These are phyloP conservation scores for Psittacus erithacus DNA, from an alignment of 2,113 vertebrate species.

Conservation along the genomic window DNA sequence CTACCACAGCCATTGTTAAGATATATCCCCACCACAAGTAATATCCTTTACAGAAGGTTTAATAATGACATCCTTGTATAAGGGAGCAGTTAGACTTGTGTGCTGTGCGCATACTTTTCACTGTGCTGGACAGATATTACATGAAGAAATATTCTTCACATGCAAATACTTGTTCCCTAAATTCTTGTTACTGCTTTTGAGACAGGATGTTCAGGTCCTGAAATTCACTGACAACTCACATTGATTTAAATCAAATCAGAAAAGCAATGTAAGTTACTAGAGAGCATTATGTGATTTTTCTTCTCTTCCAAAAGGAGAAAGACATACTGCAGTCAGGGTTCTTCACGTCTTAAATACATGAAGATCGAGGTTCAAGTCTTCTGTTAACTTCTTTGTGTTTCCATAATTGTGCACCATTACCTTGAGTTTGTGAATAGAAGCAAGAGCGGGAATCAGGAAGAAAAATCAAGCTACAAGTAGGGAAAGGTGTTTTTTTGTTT, in stretches of 20 bases:
- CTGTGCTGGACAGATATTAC: neutral
- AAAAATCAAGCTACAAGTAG: neutral
- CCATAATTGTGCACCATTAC: neutral
- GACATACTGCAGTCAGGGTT: neutral
- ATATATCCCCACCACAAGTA: neutral
- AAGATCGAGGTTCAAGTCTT: neutral
- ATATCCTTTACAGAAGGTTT: neutral
- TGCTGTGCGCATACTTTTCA: neutral
- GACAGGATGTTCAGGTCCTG: neutral
- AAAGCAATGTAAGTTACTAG: neutral
- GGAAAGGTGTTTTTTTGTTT: neutral
- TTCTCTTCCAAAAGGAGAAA: neutral
- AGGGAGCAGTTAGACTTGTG: neutral
- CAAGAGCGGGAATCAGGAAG: neutral
- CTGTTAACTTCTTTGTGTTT: neutral
- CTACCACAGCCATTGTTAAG: neutral
- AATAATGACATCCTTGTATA: neutral
- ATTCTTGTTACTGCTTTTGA: neutral
- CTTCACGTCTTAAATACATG: neutral
- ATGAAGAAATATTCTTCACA: neutral
- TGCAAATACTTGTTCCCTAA: neutral
- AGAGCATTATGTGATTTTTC: accelerated
- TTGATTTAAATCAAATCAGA: neutral
- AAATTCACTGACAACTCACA: neutral
- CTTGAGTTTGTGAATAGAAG: neutral